Base-by-base conservation (phyloP, 2,113 vertebrate species). In the Rhinolophus ferrumequinum region DNA sequence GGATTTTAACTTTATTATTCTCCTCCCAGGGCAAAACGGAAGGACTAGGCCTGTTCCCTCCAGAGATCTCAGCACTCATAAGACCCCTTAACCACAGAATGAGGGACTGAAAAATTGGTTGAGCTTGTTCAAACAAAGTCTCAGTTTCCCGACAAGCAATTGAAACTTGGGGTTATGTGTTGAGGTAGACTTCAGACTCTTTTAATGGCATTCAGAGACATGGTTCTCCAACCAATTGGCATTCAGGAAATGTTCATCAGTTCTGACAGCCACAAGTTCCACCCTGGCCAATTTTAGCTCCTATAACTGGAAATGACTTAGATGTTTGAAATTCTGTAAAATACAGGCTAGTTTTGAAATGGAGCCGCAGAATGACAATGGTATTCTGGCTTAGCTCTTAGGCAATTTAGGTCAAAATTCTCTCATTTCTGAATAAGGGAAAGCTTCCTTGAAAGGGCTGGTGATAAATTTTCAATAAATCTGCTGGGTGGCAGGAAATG, bases 211-310 rank as follows among this genome's bases (percentile, higher is more conserved):
- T 97, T 96, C 93, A 97, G 94, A 97, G 95, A 93, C 95, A 72
- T 89, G 86, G 96, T 92, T 97, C 94, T 94, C 96, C 86, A 87
- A 96, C 97, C 97, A 97, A 93, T 96, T 97, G 97, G 79, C 94
- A 97, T 97, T 97, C 94, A 97, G 97, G 93, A 97, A 97, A 97
- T 97, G 97, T 98, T 97, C 97, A 98, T 98, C 96, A 96, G 77
- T 92, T 93, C 96, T 98, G 97, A 97, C 97, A 97, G 97, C 97
- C 95, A 69, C 97, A 96, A 93, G 96, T 95, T 93, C 97, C 97
- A 97, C 97, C 96, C 97, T 94, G 47, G 93, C 97, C 97, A 97
- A 93, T 98, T 98, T 98, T 97, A 98, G 97, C 94, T 96, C 79
- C 92, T 93, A 22, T 97, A 95, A 97, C 97, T 98, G 97, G 97